Evolutionary conservation across 2,888 invertebrate species (phyloP), one percentile per base, ranked within the genome.

Genomic region (Artemia sp.): DNA sequence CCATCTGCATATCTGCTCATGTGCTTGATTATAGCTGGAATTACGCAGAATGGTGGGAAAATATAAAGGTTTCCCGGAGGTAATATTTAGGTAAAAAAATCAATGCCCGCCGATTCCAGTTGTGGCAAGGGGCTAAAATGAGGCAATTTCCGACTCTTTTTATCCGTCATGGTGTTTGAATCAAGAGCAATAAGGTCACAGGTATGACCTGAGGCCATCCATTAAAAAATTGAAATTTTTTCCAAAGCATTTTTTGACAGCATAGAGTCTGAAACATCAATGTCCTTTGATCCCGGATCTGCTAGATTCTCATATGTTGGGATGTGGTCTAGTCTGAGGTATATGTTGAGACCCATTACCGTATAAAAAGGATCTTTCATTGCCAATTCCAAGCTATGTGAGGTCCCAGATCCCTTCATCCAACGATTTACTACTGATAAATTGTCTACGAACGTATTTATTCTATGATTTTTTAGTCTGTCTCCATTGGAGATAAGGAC

Each of bases 121-220:
- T 14, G 14, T 14, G 58, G 58, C 8, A 58, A 58, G 14, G 58
- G 58, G 9, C 8, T 14, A 14, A 8, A 58, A 14, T 58, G 58
- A n/a, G 58, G 58, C n/a, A 8, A 19, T 14, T n/a, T 8, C n/a
- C 8, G 58, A 8, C 58, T 9, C 58, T n/a, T 58, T 58, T 58
- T 58, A 58, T 58, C 58, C 58, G n/a, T 58, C 58, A 58, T 58
- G n/a, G 58, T 9, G 14, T 58, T 58, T 14, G 58, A 58, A 58
- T 58, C 58, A 14, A 58, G 58, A 14, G 58, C 58, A 7, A 58
- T 58, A 7, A 58, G 58, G 14, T 58, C 19, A n/a, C 8, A 9
- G 8, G 58, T 58, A 58, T 58, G 58, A 58, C 58, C 58, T 8
- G n/a, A n/a, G n/a, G 14, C n/a, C 58, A 7, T 14, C 58, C 58